Evolutionary conservation across 2,888 invertebrate species (phyloP), one percentile per base, ranked within the genome.

Genomic region (Fragum whitleyi): DNA sequence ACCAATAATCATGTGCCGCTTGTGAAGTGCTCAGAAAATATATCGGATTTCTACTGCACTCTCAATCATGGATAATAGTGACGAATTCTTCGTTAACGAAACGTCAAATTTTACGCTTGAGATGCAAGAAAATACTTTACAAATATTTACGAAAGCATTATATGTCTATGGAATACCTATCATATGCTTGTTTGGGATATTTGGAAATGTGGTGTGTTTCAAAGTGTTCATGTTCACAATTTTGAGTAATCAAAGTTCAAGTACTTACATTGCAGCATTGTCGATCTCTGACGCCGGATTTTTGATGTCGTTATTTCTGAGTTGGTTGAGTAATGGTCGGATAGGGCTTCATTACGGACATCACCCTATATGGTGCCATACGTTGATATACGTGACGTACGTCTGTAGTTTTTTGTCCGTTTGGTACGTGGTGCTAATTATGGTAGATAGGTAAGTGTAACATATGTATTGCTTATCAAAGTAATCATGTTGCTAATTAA

Each of bases 371-470:
- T 76, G 70, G 69, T 76, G 76, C 21, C 70, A 76, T 61, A 23
- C 86, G 5, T 83, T 91, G 53, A 87, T 91, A n/a, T 92, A 90
- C 79, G 77, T 88, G 36, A 87, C 89, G 32, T 96, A 96, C 88
- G 95, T 97, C 76, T 96, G 96, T 81, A 96, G 96, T 91, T 96
- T 96, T 91, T 94, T 96, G 76, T 97, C 97, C 88, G 96, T 96
- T 0, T 97, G 97, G 97, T 95, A 97, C 83, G 97, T 97, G 23
- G 96, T 97, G 7, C 96, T 97, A 0, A 97, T 97, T 92, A 97
- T 97, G 0, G 95, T 97, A 1, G 97, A 97, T 92, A 95, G 97
- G 16, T 97, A 96, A 92, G 96, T 97, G n/a, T n/a, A n/a, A n/a
- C n/a, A n/a, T n/a, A n/a, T n/a, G n/a, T n/a, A n/a, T n/a, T n/a